Percentiles rank a stretch among this genome's conserved stretches.
phyloP scores from a whole-genome alignment of 2,797 vertebrate genomes.

The Sebastes cheni region DNA sequence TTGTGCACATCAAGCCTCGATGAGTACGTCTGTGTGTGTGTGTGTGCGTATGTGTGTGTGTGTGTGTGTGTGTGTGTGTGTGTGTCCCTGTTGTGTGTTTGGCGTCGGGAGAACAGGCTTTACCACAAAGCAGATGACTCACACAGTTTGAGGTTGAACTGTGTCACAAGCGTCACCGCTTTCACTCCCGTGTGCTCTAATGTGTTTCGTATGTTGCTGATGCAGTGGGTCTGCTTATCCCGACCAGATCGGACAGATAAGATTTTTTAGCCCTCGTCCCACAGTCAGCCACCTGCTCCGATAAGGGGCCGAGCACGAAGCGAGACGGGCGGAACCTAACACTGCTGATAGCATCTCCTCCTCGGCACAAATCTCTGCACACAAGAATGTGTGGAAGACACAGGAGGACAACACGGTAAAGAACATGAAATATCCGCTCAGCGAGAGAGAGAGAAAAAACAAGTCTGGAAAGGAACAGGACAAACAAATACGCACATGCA shows the following conservation, averaged over 20 bases:
- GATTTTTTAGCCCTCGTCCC: slow-evolving; percentile 33
- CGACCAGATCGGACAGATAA: slow-evolving; percentile 60
- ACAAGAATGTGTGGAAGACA: slow-evolving; percentile 44
- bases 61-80: neutral
- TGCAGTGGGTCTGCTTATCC: slow-evolving; percentile 48
- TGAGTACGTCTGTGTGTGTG: neutral
- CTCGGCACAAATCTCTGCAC: slow-evolving; percentile 43
- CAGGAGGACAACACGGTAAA: slow-evolving; percentile 16
- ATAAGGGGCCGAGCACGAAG: slow-evolving; percentile 62
- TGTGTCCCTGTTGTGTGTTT: slow-evolving; percentile 13
- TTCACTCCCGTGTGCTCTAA: slow-evolving; percentile 52
- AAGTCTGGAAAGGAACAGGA: slow-evolving; percentile 11
- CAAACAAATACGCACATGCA: neutral
- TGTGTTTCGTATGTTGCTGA: slow-evolving; percentile 56
- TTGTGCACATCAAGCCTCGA: slow-evolving; percentile 9
- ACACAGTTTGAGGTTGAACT: slow-evolving; percentile 68
- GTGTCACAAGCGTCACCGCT: slow-evolving; percentile 50
- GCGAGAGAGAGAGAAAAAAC: neutral
- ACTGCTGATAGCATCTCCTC: slow-evolving; percentile 63
- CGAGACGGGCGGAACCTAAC: slow-evolving; percentile 45
- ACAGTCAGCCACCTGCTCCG: slow-evolving; percentile 61
- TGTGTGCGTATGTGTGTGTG: slow-evolving; percentile 14
- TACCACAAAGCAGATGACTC: slow-evolving; percentile 66
- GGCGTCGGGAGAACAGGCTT: slow-evolving; percentile 36
- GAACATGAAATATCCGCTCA: slow-evolving; percentile 19